A percentile compares a stretch with the other conserved stretches of the same genome.
These are phyloP conservation scores for Callinectes sapidus DNA, from an alignment of 2,888 invertebrate genomes.

Conservation along the genomic window DNA sequence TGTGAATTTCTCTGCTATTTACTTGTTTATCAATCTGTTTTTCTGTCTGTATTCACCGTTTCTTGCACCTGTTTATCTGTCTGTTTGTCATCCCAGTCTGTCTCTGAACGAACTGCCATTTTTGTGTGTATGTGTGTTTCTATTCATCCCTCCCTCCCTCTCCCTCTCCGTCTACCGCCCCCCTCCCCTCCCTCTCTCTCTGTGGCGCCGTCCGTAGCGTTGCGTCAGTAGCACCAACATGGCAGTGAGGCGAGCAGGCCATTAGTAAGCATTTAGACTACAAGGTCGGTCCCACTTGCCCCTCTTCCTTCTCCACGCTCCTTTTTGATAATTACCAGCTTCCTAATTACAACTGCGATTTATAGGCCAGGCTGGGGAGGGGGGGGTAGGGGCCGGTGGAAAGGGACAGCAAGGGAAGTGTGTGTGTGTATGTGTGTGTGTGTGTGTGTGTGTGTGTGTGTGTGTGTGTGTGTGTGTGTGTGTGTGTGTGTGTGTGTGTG, in stretches of 20 bases:
- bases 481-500: not conserved
- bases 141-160: not conserved
- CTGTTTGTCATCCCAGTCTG: no score
- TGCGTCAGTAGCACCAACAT: not conserved
- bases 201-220: not conserved
- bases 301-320: not conserved
- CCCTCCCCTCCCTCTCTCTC: not conserved
- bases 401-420: not conserved
- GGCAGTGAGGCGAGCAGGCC: not conserved
- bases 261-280: constrained; percentile 34
- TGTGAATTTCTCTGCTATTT: not conserved
- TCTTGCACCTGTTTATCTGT: no score
- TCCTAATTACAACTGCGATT: constrained; percentile 20
- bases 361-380: not conserved
- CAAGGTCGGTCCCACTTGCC: not conserved
- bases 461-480: not conserved
- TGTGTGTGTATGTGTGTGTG: constrained; percentile 4
- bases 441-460: constrained; percentile 11
- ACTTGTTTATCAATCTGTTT: not conserved
- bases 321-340: constrained; percentile 21
- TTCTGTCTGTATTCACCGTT: not conserved
- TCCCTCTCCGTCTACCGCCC: not conserved
- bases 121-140: no score
- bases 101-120: no score
- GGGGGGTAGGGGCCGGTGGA: not conserved